Evolutionary conservation across 1,140 invertebrate genomes (phyloP).

Genomic region (Lepidurus packardi): DNA sequence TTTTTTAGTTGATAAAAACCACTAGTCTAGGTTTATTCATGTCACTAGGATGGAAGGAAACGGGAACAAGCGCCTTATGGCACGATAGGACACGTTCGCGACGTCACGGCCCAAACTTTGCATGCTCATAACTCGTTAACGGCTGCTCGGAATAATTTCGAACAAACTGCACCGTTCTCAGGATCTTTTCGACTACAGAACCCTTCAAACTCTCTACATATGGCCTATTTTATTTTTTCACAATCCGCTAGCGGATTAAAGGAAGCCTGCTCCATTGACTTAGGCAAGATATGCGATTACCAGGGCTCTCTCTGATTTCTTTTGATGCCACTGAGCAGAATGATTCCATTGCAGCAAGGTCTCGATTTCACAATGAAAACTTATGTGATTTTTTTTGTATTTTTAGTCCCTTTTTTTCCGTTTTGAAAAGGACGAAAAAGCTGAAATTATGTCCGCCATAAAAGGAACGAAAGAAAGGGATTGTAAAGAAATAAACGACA

Average conservation of each 20-base stretch:
- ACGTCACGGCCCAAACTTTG: too few relatives aligned
- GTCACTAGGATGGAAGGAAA: too few relatives aligned
- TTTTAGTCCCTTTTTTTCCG: not conserved
- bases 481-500: not conserved
- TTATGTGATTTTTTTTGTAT: not conserved
- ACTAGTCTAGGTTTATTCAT: too few relatives aligned
- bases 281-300: not conserved
- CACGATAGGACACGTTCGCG: too few relatives aligned
- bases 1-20: too few relatives aligned
- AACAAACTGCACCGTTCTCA: too few relatives aligned
- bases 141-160: too few relatives aligned
- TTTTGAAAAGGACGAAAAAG: not conserved
- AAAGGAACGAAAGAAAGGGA: not conserved
- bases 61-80: too few relatives aligned
- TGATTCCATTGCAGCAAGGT: not conserved
- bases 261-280: not conserved
- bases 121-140: too few relatives aligned
- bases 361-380: not conserved
- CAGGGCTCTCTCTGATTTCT: not conserved
- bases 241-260: not conserved
- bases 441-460: not conserved
- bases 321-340: not conserved
- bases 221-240: not conserved
- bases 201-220: not conserved
- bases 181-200: too few relatives aligned